phyloP scores from a whole-genome alignment of 2,888 invertebrate genomes.

The Drosophila merina region DNA sequence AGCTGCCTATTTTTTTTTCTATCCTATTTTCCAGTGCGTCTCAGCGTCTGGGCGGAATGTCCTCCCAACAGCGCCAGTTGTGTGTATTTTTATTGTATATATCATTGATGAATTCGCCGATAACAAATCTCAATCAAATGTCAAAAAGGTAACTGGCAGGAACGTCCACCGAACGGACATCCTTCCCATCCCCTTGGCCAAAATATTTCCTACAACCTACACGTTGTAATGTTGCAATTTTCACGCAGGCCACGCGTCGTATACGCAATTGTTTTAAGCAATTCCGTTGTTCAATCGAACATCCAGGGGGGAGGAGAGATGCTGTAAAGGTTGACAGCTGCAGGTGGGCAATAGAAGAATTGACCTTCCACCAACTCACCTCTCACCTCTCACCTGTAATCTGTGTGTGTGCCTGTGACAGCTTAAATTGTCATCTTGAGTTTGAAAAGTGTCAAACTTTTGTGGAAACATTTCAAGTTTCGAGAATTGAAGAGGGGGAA shows the following conservation, averaged over 20 bases:
- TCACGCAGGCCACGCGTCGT: constrained; percentile 75
- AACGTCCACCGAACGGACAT: constrained; percentile 5
- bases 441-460: constrained; percentile 62
- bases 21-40: constrained; percentile 40
- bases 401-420: constrained; percentile 62
- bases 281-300: constrained; percentile 31
- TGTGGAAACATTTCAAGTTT: constrained; percentile 27
- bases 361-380: constrained; percentile 19
- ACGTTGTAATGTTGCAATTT: constrained; percentile 82
- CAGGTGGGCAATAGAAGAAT: constrained; percentile 33
- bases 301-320: neutral
- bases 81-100: constrained; percentile 79
- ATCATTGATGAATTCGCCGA: constrained; percentile 83
- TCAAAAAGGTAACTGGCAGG: constrained; percentile 83
- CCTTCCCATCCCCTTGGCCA: neutral
- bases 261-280: constrained; percentile 74
- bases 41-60: constrained; percentile 35
- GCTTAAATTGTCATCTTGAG: constrained; percentile 80
- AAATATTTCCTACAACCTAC: constrained; percentile 45
- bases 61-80: constrained; percentile 1
- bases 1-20: neutral
- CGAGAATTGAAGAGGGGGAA: neutral
- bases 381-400: neutral
- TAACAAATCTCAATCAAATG: constrained; percentile 84
- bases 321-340: constrained; percentile 14